Percentiles rank a stretch among this genome's conserved stretches.
Conservation (phyloP, 2,888 invertebrate genomes). For the Tipula unca region DNA sequence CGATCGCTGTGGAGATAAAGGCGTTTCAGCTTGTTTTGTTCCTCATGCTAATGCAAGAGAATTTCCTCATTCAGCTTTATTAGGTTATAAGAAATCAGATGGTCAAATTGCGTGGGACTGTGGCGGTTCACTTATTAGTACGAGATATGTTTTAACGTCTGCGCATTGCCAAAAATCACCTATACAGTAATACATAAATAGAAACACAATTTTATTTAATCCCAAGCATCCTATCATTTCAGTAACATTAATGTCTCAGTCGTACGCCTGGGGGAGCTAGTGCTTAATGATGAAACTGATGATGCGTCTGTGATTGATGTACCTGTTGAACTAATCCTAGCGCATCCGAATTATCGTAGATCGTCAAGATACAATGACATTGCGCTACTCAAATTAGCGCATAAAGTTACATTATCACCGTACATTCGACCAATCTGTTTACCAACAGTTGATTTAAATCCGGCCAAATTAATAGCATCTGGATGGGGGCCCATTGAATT, state of each 20-base stretch:
- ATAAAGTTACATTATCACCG: slow-evolving; percentile 31
- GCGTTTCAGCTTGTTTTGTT: background rate
- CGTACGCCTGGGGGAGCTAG: slow-evolving; percentile 40
- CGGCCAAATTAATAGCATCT: slow-evolving; percentile 33
- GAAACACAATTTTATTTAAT: background rate
- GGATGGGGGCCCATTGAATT: slow-evolving; percentile 40
- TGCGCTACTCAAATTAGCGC: slow-evolving; percentile 39
- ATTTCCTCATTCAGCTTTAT: slow-evolving; percentile 35
- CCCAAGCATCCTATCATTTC: background rate
- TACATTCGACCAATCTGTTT: slow-evolving; percentile 39
- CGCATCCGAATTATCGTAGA: slow-evolving; percentile 41
- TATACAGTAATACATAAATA: background rate
- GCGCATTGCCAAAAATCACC: slow-evolving; percentile 45
- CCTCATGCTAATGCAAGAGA: slow-evolving; percentile 30
- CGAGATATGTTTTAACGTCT: slow-evolving; percentile 49
- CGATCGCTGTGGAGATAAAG: background rate
- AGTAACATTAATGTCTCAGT: slow-evolving; percentile 28
- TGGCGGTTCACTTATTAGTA: slow-evolving; percentile 51
- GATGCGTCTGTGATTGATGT: slow-evolving; percentile 34
- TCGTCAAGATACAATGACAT: slow-evolving; percentile 44
- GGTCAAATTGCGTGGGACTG: slow-evolving; percentile 41
- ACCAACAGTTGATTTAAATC: slow-evolving; percentile 27
- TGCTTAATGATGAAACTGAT: slow-evolving; percentile 31
- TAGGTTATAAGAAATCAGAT: background rate
- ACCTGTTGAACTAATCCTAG: slow-evolving; percentile 31